Evolutionary conservation across 2,888 invertebrate species (phyloP), one percentile per base, ranked within the genome.

Genomic region (Xylota segnis): DNA sequence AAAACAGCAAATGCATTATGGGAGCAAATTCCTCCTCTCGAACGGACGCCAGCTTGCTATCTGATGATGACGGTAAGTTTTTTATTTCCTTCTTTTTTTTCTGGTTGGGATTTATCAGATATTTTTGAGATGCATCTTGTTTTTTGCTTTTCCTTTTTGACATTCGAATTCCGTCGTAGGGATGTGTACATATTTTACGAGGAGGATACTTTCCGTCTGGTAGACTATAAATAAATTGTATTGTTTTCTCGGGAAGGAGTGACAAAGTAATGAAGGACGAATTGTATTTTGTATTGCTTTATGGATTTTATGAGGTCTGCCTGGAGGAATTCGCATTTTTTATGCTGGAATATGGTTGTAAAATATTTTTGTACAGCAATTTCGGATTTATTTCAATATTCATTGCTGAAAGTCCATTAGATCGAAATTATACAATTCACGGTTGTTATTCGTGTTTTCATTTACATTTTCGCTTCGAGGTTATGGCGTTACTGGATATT

Each of bases 51-150:
- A 90, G 89, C 90, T 89, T 91, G 87, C 90, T 91, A 83, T 90
- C 89, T 88, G 92, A 92, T 89, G 92, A 92, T 78, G 92, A 92
- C 87, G 92, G 92, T 92, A 86, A 91, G 92, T 89, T 37, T 77
- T 45, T 45, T 52, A 16, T 83, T 61, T 68, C 10, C 16, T 29
- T 45, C 50, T 76, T 58, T 68, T 27, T 63, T 71, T 61, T 27
- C n/a, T n/a, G n/a, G n/a, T n/a, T n/a, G n/a, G n/a, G n/a, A n/a
- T n/a, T n/a, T n/a, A n/a, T n/a, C n/a, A 10, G 7, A 29, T 7
- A 63, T 32, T 63, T 16, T 32, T 32, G 16, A 23, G 2, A 16
- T 32, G 40, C 37, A 50, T 9, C 32, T 45, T 5, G 3, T 47
- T 47, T 3, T 43, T 10, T 40, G 32, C n/a, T 14, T 34, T 59